A percentile compares a stretch with the other conserved stretches of the same genome.
phyloP scores from a whole-genome alignment of 2,113 vertebrate species.

The Globicephala melas region DNA sequence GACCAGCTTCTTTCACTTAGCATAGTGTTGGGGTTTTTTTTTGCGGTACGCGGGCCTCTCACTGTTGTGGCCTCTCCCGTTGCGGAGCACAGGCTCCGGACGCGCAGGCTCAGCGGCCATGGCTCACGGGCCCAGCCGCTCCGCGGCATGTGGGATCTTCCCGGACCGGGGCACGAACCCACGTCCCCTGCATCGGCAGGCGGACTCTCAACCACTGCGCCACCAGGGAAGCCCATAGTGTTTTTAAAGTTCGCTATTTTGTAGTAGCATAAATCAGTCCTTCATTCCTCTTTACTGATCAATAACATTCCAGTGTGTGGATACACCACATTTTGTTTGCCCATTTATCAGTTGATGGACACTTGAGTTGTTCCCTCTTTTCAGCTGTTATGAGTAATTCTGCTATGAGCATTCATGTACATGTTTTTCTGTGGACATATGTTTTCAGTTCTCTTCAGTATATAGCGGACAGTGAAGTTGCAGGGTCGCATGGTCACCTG shows the following conservation, averaged over 20 bases:
- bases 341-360: background rate
- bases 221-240: background rate
- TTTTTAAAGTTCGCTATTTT: background rate
- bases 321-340: background rate
- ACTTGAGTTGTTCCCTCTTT: background rate
- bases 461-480: background rate
- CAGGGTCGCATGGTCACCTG: background rate
- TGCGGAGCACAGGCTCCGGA: no score
- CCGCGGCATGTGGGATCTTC: no score
- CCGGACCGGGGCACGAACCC: no score
- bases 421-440: background rate
- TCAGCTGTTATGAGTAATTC: background rate
- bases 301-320: background rate
- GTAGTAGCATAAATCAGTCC: background rate
- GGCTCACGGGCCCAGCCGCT: no score
- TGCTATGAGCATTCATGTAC: background rate
- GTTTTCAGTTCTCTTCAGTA: background rate
- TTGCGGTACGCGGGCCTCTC: no score
- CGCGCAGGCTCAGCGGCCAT: no score
- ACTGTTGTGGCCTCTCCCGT: no score
- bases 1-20: background rate
- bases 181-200: no score
- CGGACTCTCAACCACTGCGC: no score
- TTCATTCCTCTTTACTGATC: background rate
- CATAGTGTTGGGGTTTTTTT: background rate